Base-by-base conservation (phyloP, 2,113 vertebrate species). In the Thomomys bottae region DNA sequence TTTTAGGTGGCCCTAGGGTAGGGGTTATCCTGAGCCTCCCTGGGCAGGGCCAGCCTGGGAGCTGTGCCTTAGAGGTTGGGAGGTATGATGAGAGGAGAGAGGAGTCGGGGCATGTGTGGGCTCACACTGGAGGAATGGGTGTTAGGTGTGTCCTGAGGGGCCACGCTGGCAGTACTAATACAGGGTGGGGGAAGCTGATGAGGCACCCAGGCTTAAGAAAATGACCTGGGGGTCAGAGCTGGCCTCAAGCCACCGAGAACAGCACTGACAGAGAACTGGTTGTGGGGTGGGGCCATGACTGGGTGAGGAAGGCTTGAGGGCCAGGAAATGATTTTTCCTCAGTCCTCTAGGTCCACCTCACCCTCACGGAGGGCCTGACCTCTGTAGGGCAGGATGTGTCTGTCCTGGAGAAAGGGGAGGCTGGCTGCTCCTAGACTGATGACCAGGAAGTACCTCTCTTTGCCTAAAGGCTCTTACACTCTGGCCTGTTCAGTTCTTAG, bases 121-220 rank as follows among this genome's bases (percentile, higher is more conserved):
- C 94, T 92, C 84, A 85, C 10, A 45, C 88, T 28, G 40, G 45
- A 90, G 87, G 67, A 87, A 83, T 70, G 85, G 85, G 88, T 34
- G 14, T 36, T 76, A 93, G 82, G 86, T 95, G 90, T 94, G 92
- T 94, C 96, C 95, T 0, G 57, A 95, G 93, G 94, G 94, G 90
- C 84, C 32, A 67, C 38, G 83, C 49, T 9, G 5, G 71, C 67
- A 80, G 63, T 71, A 3, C 70, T 78, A 38, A 82, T 68, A 17
- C 34, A 81, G 93, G 90, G 88, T 94, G 95, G 94, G 80, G 84
- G 86, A 80, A 32, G 86, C 36, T 0, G 59, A 72, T 59, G 92
- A 95, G 92, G 68, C 84, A 87, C 26, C 1, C 30, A 15, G 2
- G 87, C 90, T 84, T 92, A 83, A 83, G 91, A 72, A 88, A 92